A percentile compares a stretch with the other conserved stretches of the same genome.
Evolutionary conservation across 1,140 invertebrate species (phyloP).

Genomic region (Sminthurides bifidus): DNA sequence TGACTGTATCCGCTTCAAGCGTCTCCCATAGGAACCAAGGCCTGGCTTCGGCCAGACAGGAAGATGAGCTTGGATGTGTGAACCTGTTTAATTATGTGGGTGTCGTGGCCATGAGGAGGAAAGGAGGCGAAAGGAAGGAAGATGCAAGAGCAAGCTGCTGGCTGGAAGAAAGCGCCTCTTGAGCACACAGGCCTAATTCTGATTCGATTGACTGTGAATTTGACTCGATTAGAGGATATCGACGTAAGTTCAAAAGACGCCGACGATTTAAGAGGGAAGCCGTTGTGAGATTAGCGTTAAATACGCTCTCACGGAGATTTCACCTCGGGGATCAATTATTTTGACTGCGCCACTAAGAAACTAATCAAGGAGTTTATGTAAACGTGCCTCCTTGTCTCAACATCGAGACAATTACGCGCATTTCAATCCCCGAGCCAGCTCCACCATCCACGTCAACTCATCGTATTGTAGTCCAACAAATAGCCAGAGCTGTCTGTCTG

Average conservation of each 20-base stretch:
- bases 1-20: too few relatives aligned
- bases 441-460: too few relatives aligned
- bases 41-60: too few relatives aligned
- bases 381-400: slow-evolving; percentile 8
- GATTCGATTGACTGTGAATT: slow-evolving; percentile 26
- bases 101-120: not conserved
- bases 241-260: slow-evolving; percentile 21
- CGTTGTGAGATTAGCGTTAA: too few relatives aligned
- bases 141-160: not conserved
- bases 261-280: slow-evolving; percentile 15
- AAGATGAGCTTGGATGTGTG: not conserved
- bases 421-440: too few relatives aligned
- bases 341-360: slow-evolving; percentile 29
- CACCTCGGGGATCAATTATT: slow-evolving; percentile 29
- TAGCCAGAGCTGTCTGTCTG: too few relatives aligned
- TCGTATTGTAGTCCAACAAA: too few relatives aligned
- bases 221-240: slow-evolving; percentile 26
- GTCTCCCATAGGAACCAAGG: too few relatives aligned
- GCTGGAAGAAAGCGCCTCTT: not conserved
- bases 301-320: slow-evolving; percentile 23
- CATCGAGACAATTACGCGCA: too few relatives aligned
- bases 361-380: slow-evolving; percentile 28
- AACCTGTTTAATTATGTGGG: not conserved
- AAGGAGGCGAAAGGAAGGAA: not conserved
- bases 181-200: slow-evolving; percentile 24